Evolutionary conservation across 2,797 vertebrate genomes (phyloP), one percentile per base, ranked within the genome.

Genomic region (Hemibagrus guttatus): DNA sequence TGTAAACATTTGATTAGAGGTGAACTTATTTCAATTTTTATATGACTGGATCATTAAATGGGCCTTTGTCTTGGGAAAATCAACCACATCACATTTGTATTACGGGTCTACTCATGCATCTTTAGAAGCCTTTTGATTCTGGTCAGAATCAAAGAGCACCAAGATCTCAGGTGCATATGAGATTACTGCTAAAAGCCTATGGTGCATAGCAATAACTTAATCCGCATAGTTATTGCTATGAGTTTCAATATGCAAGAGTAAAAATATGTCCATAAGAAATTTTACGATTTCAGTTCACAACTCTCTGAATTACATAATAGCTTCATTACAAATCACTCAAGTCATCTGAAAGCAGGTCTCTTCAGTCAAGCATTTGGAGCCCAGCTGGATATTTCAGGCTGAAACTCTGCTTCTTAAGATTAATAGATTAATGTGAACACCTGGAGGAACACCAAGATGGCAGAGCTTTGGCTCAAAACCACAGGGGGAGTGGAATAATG

Each of bases 381-480:
- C n/a, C 69, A 81, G 56, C 76, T 64, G 76, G 78, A 49, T 74
- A 81, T 85, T 87, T 84, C 59, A 68, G 72, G 54, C 72, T 69
- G 23, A 88, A 83, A n/a, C 7, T 46, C 26, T 69, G 74, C 81
- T 78, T 42, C 81, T 76, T 56, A 76, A 69, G 71, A 42, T 78
- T 78, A 85, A 83, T 85, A 75, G 68, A 81, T 81, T 85, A 69
- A 42, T 28, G 39, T 28, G 61, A 76, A 87, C 80, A 88, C 68
- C 84, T 83, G 87, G 79, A 85, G 72, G 42, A 76, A 88, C 63
- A 42, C 63, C 52, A 69, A 85, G 87, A 83, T 78, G 79, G 63
- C 52, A 69, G 46, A n/a, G 64, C 31, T 84, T 74, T 81, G 56
- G 75, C 66, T 71, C 28, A 23, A 39, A 84, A 26, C 66, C 86